phyloP scores from a whole-genome alignment of 1,140 invertebrate genomes.

The Heliconius eleuchia region DNA sequence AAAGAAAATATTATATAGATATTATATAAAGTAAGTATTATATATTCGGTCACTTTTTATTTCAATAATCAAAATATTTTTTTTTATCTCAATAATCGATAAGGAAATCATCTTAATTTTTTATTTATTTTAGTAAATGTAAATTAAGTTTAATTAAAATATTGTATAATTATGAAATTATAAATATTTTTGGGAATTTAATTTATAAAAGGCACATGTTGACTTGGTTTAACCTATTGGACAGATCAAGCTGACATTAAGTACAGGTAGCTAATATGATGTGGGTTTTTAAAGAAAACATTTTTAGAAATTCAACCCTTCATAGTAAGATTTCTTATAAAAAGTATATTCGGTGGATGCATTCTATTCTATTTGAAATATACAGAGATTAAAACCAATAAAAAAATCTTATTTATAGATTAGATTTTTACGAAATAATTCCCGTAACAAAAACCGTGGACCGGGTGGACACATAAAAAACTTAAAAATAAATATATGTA shows the following conservation, averaged over 20 bases:
- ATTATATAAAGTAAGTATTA: not conserved
- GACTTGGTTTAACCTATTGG: not conserved
- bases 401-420: not conserved
- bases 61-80: not conserved
- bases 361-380: not conserved
- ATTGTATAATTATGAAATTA: not conserved
- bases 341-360: not conserved
- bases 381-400: not conserved
- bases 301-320: not conserved
- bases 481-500: no score
- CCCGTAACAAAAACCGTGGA: no score
- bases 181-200: not conserved
- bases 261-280: not conserved
- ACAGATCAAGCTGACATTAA: not conserved
- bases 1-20: not conserved
- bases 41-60: not conserved
- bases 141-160: not conserved
- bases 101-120: not conserved
- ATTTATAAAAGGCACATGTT: not conserved
- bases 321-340: not conserved
- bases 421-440: no score
- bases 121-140: not conserved
- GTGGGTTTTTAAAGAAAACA: not conserved
- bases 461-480: no score
- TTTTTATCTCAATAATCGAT: not conserved